Evolutionary conservation across 2,113 vertebrate species (phyloP).

Genomic region (Todiramphus saurophagus): DNA sequence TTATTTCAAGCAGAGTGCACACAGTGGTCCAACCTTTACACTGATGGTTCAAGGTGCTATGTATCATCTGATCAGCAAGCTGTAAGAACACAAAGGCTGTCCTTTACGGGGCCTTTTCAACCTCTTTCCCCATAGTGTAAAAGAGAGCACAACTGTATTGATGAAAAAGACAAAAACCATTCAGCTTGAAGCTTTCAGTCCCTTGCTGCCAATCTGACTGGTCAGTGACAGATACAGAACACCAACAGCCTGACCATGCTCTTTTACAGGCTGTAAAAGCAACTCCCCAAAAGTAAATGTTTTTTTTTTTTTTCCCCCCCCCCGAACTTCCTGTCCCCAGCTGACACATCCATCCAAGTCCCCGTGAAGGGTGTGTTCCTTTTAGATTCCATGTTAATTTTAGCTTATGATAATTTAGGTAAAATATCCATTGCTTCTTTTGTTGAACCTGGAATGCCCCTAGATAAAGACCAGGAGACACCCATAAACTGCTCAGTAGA

Average conservation of each 20-base stretch:
- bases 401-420: neutral
- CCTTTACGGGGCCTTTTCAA: neutral
- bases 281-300: neutral
- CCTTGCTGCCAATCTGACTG: neutral
- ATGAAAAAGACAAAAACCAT: neutral
- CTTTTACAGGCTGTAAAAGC: neutral
- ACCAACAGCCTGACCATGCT: neutral
- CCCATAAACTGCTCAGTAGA: neutral
- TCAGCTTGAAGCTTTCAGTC: neutral
- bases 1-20: constrained; percentile 26
- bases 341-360: neutral
- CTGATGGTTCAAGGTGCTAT: neutral
- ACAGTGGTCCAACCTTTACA: neutral
- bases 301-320: neutral
- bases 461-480: neutral
- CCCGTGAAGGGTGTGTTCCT: accelerated
- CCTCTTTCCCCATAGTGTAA: neutral
- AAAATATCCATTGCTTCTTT: neutral
- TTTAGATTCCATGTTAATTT: neutral
- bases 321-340: neutral
- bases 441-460: neutral
- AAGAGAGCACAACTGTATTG: neutral
- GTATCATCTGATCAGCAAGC: neutral
- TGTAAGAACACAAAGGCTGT: neutral
- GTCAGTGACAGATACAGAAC: neutral